Conservation (phyloP, 2,888 invertebrate genomes). For the Neoascia interrupta region DNA sequence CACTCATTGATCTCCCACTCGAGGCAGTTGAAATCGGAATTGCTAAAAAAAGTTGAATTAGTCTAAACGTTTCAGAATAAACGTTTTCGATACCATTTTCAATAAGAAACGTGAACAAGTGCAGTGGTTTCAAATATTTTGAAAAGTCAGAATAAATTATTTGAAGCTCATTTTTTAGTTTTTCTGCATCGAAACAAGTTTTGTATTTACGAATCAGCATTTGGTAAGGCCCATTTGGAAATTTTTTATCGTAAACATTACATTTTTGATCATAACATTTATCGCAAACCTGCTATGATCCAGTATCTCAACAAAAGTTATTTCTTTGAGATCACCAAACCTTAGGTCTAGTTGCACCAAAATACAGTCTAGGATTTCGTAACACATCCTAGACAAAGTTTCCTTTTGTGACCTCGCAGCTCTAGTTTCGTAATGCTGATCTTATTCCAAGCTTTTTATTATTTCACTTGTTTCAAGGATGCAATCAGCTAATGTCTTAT, state of each 20-base stretch:
- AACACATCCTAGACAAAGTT: not conserved
- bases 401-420: not conserved
- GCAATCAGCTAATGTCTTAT: not conserved
- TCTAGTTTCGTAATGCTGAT: not conserved
- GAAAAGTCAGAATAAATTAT: not conserved
- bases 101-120: not conserved
- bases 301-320: not conserved
- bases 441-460: not conserved
- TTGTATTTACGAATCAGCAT: no score
- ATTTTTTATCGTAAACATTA: no score
- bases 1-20: not conserved
- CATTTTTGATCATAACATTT: no score
- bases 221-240: no score
- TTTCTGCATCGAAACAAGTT: not conserved
- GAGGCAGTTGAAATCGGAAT: not conserved
- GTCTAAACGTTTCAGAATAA: no score
- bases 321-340: not conserved
- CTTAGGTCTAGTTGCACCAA: not conserved
- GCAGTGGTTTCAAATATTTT: not conserved
- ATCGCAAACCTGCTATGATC: not conserved
- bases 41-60: not conserved
- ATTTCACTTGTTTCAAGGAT: not conserved
- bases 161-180: not conserved
- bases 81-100: no score
- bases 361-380: not conserved